Evolutionary conservation across 2,797 vertebrate genomes (phyloP).

Genomic region (Aplochiton taeniatus): DNA sequence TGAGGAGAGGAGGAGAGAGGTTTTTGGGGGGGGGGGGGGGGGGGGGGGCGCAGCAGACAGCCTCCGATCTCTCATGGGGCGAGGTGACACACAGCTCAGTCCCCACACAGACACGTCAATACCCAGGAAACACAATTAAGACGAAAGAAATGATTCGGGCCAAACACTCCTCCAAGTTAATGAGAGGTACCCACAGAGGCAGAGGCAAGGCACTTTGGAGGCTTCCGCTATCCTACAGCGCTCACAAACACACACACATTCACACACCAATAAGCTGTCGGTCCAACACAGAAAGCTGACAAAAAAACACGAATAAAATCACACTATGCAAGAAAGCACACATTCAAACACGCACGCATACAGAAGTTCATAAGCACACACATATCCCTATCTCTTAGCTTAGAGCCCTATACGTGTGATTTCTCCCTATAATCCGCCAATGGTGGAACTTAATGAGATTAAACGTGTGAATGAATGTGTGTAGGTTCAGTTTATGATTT

Average conservation of each 20-base stretch:
- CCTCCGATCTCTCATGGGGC: background rate
- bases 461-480: slow-evolving; percentile 53
- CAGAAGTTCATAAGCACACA: slow-evolving; percentile 16
- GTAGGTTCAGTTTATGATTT: slow-evolving; percentile 69
- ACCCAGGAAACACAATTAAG: slow-evolving; percentile 33
- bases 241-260: background rate
- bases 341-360: background rate
- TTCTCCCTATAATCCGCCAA: slow-evolving; percentile 65
- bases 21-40: background rate
- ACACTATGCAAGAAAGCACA: background rate
- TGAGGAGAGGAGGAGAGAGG: slow-evolving; percentile 30
- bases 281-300: background rate
- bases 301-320: slow-evolving; percentile 9
- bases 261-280: background rate
- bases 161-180: slow-evolving; percentile 25
- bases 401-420: slow-evolving; percentile 59
- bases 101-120: slow-evolving; percentile 11
- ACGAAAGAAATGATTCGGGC: slow-evolving; percentile 34
- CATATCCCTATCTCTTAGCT: slow-evolving; percentile 39
- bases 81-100: slow-evolving; percentile 28
- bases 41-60: too few relatives aligned
- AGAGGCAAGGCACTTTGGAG: too few relatives aligned
- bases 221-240: background rate
- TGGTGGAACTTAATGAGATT: slow-evolving; percentile 69
- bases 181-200: background rate